phyloP scores from a whole-genome alignment of 1,140 invertebrate species.

The Tetramorium simillimum region DNA sequence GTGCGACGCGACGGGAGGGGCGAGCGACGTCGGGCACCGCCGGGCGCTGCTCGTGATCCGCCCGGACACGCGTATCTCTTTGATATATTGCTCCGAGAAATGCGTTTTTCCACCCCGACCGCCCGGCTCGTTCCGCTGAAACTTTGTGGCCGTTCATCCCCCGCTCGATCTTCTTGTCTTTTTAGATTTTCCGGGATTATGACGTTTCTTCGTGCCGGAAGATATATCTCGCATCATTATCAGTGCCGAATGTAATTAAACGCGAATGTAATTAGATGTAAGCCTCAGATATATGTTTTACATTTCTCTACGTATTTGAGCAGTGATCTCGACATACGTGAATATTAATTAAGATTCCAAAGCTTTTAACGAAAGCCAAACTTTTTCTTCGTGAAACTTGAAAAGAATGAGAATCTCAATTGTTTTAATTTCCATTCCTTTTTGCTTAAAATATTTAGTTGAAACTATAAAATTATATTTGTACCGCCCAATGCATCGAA shows the following conservation, averaged over 20 bases:
- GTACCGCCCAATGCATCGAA: background rate
- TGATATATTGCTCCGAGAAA: slow-evolving; percentile 72
- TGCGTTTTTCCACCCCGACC: slow-evolving; percentile 59
- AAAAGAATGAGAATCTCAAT: background rate
- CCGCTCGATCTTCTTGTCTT: slow-evolving; percentile 61
- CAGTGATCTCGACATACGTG: background rate
- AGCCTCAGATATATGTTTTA: background rate
- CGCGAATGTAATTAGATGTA: background rate
- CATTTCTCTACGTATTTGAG: background rate
- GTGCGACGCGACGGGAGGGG: slow-evolving; percentile 31
- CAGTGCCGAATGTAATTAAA: background rate
- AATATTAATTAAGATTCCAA: background rate
- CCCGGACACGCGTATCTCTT: slow-evolving; percentile 73
- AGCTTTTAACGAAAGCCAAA: background rate
- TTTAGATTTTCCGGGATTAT: slow-evolving; percentile 44
- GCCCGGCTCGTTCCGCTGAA: slow-evolving; percentile 16
- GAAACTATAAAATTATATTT: slow-evolving; percentile 3
- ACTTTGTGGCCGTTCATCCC: slow-evolving; percentile 62
- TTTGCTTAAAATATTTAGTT: background rate
- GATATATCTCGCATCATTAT: background rate
- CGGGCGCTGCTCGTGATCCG: slow-evolving; percentile 64
- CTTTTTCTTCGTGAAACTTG: background rate
- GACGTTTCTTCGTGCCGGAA: slow-evolving; percentile 17
- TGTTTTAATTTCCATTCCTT: background rate
- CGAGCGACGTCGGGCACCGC: slow-evolving; percentile 48